Evolutionary conservation across 2,888 invertebrate genomes (phyloP), one percentile per base, ranked within the genome.

Genomic region (Labia minor): DNA sequence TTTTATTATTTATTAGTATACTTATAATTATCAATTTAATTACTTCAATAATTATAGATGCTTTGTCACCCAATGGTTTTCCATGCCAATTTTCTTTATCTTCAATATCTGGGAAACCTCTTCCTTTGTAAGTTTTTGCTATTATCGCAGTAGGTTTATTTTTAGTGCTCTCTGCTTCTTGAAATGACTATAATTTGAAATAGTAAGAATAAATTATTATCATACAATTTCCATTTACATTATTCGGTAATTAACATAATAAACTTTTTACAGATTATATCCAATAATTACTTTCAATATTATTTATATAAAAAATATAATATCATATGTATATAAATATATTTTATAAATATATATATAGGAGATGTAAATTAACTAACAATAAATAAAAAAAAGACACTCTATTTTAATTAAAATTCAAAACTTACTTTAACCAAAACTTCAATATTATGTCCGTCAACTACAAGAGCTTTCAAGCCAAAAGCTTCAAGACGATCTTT

Each of bases 1-100:
- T 61, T 16, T 1, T 6, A 19, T 4, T 10, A 49, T 49, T 49
- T 3, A 10, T 49, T 49, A 8, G 14, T 11, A 1, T 37, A 68
- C 66, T 20, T 6, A 26, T 26, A 26, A 21, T 49, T 19, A 20
- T 20, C n/a, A 37, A 61, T 62, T 61, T 61, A 68, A 67, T 67
- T 76, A 85, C 85, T 72, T 79, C 75, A 68, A 88, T 76, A 10
- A 90, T 84, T 72, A 81, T 85, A 0, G 87, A 86, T 0, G 90
- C 86, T 69, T 92, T 88, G 65, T 84, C 87, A 0, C 95, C 96
- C 68, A 99, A 79, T 0, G 99, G 88, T 78, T 99, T 99, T 65
- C 99, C 99, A 76, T 99, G 99, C 97, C 97, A 99, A 79, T 95
- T 94, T 68, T 95, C 92, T 72, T 85, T 73, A 77, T 99, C 92